Percentiles rank a stretch among this genome's conserved stretches.
phyloP scores from a whole-genome alignment of 2,888 invertebrate species.

The Pristionchus mayeri region DNA sequence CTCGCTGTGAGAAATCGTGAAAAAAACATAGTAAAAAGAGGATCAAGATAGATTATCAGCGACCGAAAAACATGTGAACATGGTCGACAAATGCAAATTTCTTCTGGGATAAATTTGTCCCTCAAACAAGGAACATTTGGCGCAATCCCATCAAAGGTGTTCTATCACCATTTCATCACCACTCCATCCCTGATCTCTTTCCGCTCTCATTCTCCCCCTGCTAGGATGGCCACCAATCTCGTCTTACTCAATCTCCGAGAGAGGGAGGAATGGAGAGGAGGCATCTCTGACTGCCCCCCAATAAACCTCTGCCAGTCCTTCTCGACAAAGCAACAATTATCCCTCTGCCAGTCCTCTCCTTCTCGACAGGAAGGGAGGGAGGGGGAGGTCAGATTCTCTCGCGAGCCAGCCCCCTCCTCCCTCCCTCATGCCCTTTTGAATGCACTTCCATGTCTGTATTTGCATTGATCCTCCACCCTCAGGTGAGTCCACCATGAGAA shows the following conservation, averaged over 20 bases:
- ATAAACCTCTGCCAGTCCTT: neutral
- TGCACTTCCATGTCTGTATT: neutral
- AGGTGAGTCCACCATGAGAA: neutral
- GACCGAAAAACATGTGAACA: neutral
- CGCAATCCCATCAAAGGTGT: neutral
- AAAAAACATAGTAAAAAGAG: neutral
- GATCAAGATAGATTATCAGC: neutral
- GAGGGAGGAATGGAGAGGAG: neutral
- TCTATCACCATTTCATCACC: conserved; percentile 23
- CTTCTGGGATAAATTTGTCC: neutral
- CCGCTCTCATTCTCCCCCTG: neutral
- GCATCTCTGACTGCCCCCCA: neutral
- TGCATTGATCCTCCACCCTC: neutral
- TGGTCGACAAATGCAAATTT: neutral
- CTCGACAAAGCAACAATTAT: neutral
- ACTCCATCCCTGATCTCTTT: neutral
- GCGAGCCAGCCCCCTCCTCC: neutral
- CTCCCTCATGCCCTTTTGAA: conserved; percentile 20
- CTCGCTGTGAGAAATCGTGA: neutral
- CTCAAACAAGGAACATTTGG: neutral
- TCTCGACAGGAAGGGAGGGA: neutral
- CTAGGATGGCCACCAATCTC: conserved; percentile 8
- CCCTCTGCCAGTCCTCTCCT: neutral
- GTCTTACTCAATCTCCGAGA: conserved; percentile 18
- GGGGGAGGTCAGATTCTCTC: neutral